Evolutionary conservation across 2,113 vertebrate genomes (phyloP), one percentile per base, ranked within the genome.

Genomic region (Pangasianodon gigas): DNA sequence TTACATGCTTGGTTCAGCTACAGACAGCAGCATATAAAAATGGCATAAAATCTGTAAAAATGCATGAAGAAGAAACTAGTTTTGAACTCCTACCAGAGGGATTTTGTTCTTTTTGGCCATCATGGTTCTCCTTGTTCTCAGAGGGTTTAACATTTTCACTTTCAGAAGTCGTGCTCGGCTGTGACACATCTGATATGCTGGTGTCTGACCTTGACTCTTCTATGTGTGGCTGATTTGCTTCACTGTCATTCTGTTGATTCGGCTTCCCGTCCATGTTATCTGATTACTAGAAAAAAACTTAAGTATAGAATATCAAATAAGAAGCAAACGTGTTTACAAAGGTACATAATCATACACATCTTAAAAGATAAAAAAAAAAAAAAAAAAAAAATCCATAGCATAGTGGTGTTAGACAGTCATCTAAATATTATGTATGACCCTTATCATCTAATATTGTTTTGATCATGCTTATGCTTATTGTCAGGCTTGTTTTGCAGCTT

Each of bases 51-150:
- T 75, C 37, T 41, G 14, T 19, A 16, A 4, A 41, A 71, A 19
- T 2, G 29, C 4, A 74, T 18, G 32, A 41, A 41, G 16, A 74
- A 44, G 37, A 44, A 41, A 41, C 18, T 75, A 44, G 19, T 41
- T 41, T 7, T 75, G 71, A 75, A 75, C 37, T 44, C 71, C 4
- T 71, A 44, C 71, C 71, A 21, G 2, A 75, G 37, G 18, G 3
- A 21, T 0, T 44, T 41, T 18, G 37, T 75, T 75, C n/a, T 1
- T 32, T 14, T 71, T 32, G 29, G 13, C 2, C 19, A 9, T 44
- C 37, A 41, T 8, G 0, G 1, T 1, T 21, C 1, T 19, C 0
- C 1, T 44, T 74, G 2, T 0, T 44, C n/a, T 71, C 14, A 71
- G n/a, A 1, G 37, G 1, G 0, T 11, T 24, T 13, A 69, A 13